Evolutionary conservation across 2,888 invertebrate species (phyloP), one percentile per base, ranked within the genome.

Genomic region (Eurytoma adleriae): DNA sequence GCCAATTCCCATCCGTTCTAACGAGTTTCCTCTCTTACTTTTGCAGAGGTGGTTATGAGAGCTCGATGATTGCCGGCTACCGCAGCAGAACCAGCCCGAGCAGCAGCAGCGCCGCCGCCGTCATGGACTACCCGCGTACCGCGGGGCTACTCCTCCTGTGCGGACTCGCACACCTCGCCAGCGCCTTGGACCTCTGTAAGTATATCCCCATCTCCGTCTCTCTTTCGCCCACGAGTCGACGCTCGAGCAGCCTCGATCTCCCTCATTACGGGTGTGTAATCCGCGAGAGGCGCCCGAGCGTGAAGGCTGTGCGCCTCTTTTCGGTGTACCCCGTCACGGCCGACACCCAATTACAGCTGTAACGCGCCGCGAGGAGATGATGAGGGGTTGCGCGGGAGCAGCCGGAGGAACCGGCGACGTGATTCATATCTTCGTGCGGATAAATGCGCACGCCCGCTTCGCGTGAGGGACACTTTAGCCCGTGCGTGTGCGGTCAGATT

Each of bases 111-210:
- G 54, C 24, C 48, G 83, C 84, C 83, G 84, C 83, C 85, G 85
- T 86, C 86, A 90, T 90, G 89, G 87, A 87, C 86, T 87, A 89
- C 86, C 86, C 87, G 86, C 87, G 86, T 84, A 84, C 84, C 78
- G 86, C 86, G 85, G 87, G 87, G 86, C 88, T 90, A 84, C 75
- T 76, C 20, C 85, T 87, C 84, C 84, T 90, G 82, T 88, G 86
- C 85, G 85, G 87, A 83, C 85, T 86, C 84, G 84, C 86, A 86
- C 85, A 85, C 85, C 83, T 84, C 84, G 78, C 67, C 78, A 64
- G 83, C 83, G 88, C 90, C 84, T 87, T 90, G 87, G 90, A 90
- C 89, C 89, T 90, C 89, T 90, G 90, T 90, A 83, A 90, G 90
- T 89, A 83, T 71, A 13, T 18, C 40, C 5, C 10, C 5, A 14